Percentiles rank a stretch among this genome's conserved stretches.
Evolutionary conservation across 2,888 invertebrate genomes (phyloP).

Genomic region (Xanthorhoe designata): DNA sequence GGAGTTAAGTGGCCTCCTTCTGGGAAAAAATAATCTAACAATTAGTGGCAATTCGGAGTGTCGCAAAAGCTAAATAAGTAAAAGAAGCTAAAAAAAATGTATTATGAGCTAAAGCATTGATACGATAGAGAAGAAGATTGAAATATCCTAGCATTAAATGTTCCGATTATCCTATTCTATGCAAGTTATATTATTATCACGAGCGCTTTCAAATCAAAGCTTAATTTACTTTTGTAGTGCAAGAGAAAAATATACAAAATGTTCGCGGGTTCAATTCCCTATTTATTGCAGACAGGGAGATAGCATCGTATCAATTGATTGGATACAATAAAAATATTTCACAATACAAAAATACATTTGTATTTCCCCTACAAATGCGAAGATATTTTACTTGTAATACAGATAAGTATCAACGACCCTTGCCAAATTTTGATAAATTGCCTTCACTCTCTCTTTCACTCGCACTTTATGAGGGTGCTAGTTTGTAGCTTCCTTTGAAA

Average conservation of each 20-base stretch:
- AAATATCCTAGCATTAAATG: too few species aligned
- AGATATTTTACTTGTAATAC: slow-evolving; percentile 21
- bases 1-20: too few species aligned
- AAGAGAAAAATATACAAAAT: neutral
- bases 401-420: slow-evolving; percentile 37
- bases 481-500: neutral
- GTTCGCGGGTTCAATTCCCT: slow-evolving; percentile 7
- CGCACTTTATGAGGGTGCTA: neutral
- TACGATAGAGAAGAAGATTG: too few species aligned
- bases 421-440: slow-evolving; percentile 54
- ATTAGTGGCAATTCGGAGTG: too few species aligned
- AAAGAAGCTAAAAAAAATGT: too few species aligned
- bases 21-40: too few species aligned
- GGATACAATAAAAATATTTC: slow-evolving; percentile 20
- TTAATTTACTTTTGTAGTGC: too few species aligned
- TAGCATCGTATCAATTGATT: slow-evolving; percentile 25
- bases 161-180: too few species aligned
- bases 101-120: too few species aligned
- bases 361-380: slow-evolving; percentile 18
- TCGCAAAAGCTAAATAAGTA: too few species aligned
- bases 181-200: too few species aligned
- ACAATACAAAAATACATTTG: slow-evolving; percentile 10
- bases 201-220: too few species aligned
- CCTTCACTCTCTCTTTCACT: slow-evolving; percentile 2
- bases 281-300: neutral